Evolutionary conservation across 2,113 vertebrate genomes (phyloP).

Genomic region (Anser brachyrhynchus): DNA sequence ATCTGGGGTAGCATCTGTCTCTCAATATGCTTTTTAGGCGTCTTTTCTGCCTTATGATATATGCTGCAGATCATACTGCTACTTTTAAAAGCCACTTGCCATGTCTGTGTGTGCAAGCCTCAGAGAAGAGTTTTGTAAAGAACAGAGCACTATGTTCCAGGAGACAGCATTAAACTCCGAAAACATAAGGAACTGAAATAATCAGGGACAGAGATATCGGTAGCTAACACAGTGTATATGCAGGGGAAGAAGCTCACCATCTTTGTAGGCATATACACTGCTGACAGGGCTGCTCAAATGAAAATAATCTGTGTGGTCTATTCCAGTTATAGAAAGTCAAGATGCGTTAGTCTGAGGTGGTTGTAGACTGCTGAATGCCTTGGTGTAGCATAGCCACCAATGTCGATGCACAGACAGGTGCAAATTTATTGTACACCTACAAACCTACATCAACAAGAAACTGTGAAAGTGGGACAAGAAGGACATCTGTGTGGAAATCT

Average conservation of each 20-base stretch:
- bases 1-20: conserved; percentile 49
- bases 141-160: background rate
- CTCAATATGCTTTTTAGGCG: conserved; percentile 25
- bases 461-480: background rate
- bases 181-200: conserved; percentile 5
- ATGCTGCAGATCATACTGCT: background rate
- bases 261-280: background rate
- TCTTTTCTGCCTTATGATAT: background rate
- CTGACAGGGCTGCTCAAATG: background rate
- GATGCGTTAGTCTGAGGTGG: background rate
- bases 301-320: background rate
- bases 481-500: background rate
- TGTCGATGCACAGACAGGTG: background rate
- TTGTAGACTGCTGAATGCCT: background rate
- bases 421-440: background rate
- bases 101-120: conserved; percentile 33
- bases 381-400: background rate
- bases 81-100: conserved; percentile 29
- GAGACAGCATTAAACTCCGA: background rate
- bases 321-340: background rate
- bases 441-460: background rate
- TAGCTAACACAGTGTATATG: background rate
- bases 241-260: background rate
- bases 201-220: background rate
- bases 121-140: conserved; percentile 15